phyloP scores from a whole-genome alignment of 2,797 vertebrate genomes.

The Orientallactaga sibirica region DNA sequence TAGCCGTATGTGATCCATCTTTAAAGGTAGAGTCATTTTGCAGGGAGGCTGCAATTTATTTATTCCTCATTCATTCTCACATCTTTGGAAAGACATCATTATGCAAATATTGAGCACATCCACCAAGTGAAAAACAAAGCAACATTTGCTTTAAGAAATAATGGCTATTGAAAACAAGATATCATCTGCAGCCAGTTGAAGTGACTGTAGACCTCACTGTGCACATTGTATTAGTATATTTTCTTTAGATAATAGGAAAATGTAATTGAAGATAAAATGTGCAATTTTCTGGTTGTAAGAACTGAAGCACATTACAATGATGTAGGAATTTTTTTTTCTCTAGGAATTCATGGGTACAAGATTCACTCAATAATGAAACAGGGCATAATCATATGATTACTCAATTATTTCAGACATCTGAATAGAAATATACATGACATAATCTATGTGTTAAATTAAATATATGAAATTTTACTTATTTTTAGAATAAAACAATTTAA shows the following conservation, averaged over 20 bases:
- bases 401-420: slow-evolving; percentile 12
- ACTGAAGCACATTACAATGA: not conserved
- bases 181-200: slow-evolving; percentile 26
- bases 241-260: slow-evolving; percentile 65
- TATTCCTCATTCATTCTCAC: slow-evolving; percentile 83
- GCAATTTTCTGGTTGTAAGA: slow-evolving; percentile 58
- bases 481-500: not conserved
- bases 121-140: slow-evolving; percentile 73
- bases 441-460: slow-evolving; percentile 33
- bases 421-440: slow-evolving; percentile 13
- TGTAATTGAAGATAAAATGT: slow-evolving; percentile 74
- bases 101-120: slow-evolving; percentile 81
- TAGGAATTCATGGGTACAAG: not conserved
- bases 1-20: slow-evolving; percentile 83
- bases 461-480: not conserved
- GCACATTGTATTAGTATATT: slow-evolving; percentile 35
- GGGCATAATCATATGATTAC: not conserved
- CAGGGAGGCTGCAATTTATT: slow-evolving; percentile 84
- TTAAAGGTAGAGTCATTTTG: slow-evolving; percentile 84
- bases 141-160: slow-evolving; percentile 63
- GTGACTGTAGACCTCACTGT: not conserved
- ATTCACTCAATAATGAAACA: not conserved
- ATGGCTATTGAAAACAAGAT: slow-evolving; percentile 68
- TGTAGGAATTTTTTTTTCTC: not conserved
- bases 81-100: slow-evolving; percentile 81